Conservation (phyloP, 2,888 invertebrate species). For the Thymelicus acteon region DNA sequence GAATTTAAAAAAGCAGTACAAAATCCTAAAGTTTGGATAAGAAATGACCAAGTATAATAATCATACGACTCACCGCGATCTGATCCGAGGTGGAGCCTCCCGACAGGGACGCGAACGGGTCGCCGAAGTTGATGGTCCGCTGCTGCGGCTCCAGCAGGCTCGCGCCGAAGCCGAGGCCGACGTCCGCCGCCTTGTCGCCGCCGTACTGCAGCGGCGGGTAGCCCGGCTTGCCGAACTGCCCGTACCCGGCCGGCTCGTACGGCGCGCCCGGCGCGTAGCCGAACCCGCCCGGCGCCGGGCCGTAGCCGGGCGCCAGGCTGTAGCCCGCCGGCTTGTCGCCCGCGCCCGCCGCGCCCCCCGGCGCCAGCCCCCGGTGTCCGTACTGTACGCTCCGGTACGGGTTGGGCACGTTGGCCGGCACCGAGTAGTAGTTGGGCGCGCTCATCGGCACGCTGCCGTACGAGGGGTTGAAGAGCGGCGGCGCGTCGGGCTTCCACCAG, state of each 20-base stretch:
- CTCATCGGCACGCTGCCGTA: slow-evolving; percentile 48
- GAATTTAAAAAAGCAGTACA: no score
- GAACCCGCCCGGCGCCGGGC: slow-evolving; percentile 65
- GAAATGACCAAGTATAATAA: no score
- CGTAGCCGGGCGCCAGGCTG: slow-evolving; percentile 68
- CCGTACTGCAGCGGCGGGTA: slow-evolving; percentile 64
- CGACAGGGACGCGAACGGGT: slow-evolving; percentile 44
- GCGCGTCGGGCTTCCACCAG: slow-evolving; percentile 72
- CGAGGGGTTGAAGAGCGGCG: slow-evolving; percentile 54
- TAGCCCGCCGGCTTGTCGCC: slow-evolving; percentile 59
- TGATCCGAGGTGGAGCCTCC: slow-evolving; percentile 5
- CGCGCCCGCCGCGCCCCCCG: slow-evolving; percentile 40
- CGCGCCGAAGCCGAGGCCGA: slow-evolving; percentile 54
- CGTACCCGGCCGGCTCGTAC: slow-evolving; percentile 76
- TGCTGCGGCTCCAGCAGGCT: slow-evolving; percentile 60
- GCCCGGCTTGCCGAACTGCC: slow-evolving; percentile 66
- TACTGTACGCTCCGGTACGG: slow-evolving; percentile 61
- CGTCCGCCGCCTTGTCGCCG: slow-evolving; percentile 59
- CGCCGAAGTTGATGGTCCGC: slow-evolving; percentile 59
- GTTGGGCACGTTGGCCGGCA: slow-evolving; percentile 53
- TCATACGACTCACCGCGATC: slow-evolving; percentile 32
- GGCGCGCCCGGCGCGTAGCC: slow-evolving; percentile 60
- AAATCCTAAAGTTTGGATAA: no score
- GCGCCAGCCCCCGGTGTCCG: slow-evolving; percentile 43
- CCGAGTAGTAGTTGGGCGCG: slow-evolving; percentile 61